Evolutionary conservation across 1,140 invertebrate species (phyloP).

Genomic region (Trichonephila clavipes): DNA sequence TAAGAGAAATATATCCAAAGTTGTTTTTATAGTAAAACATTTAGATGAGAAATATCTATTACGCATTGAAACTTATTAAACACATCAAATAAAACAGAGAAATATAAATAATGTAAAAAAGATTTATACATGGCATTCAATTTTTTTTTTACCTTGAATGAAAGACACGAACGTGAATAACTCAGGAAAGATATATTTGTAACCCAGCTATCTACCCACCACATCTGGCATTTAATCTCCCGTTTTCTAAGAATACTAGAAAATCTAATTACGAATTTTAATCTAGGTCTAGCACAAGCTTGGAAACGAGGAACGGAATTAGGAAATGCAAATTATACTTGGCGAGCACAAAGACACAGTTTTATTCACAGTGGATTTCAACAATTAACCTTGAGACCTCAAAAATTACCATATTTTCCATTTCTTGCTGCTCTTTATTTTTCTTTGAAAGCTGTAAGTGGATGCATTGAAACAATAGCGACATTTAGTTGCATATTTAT

Average conservation of each 20-base stretch:
- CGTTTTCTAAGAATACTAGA: background rate
- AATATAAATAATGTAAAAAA: no score
- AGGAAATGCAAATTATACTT: constrained; percentile 52
- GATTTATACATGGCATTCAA: no score
- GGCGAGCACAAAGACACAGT: constrained; percentile 1
- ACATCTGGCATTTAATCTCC: background rate
- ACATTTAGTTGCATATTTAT: background rate
- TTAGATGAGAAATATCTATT: no score
- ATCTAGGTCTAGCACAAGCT: constrained; percentile 19
- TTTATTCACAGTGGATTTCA: background rate
- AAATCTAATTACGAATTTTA: constrained; percentile 51
- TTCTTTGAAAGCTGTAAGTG: background rate
- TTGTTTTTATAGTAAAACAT: no score
- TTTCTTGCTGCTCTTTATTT: background rate
- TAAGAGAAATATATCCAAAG: no score
- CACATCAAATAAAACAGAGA: no score
- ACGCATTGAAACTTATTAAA: no score
- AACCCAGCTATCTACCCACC: background rate
- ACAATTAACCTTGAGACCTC: constrained; percentile 7
- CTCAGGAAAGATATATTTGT: no score
- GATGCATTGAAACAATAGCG: background rate
- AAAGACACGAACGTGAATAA: background rate
- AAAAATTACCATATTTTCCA: constrained; percentile 48
- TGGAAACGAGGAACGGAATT: background rate
- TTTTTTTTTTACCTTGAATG: background rate